Evolutionary conservation across 2,888 invertebrate genomes (phyloP).

Genomic region (Neoitamus cyanurus): DNA sequence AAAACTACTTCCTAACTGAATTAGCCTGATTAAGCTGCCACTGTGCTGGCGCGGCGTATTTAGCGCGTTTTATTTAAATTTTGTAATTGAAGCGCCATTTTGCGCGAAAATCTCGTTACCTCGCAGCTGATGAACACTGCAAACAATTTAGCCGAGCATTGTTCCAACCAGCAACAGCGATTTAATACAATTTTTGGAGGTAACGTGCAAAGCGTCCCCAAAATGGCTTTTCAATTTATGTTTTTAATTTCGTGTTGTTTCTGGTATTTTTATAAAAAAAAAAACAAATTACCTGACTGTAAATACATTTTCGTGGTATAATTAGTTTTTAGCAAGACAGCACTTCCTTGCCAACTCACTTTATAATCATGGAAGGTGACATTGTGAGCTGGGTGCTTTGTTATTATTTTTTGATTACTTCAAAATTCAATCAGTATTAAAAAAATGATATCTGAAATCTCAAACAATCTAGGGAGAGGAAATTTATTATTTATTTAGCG

Average conservation of each 20-base stretch:
- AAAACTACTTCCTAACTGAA: conserved; percentile 24
- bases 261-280: neutral
- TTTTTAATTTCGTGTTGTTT: neutral
- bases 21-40: conserved; percentile 6
- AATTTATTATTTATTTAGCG: no score
- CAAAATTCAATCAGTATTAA: no score
- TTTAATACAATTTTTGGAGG: neutral
- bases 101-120: neutral
- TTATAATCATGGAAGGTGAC: no score
- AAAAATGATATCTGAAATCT: no score
- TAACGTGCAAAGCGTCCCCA: neutral
- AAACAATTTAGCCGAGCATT: neutral
- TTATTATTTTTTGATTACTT: no score
- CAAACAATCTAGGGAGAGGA: no score
- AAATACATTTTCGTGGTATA: neutral
- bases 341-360: no score
- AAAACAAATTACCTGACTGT: neutral
- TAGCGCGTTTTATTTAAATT: conserved; percentile 3
- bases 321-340: neutral
- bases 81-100: conserved; percentile 3
- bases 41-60: neutral
- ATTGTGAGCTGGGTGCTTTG: no score
- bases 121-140: neutral
- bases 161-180: neutral
- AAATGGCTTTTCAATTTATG: neutral